Evolutionary conservation across 1,140 invertebrate genomes (phyloP), one percentile per base, ranked within the genome.

Genomic region (Cepaea nemoralis): DNA sequence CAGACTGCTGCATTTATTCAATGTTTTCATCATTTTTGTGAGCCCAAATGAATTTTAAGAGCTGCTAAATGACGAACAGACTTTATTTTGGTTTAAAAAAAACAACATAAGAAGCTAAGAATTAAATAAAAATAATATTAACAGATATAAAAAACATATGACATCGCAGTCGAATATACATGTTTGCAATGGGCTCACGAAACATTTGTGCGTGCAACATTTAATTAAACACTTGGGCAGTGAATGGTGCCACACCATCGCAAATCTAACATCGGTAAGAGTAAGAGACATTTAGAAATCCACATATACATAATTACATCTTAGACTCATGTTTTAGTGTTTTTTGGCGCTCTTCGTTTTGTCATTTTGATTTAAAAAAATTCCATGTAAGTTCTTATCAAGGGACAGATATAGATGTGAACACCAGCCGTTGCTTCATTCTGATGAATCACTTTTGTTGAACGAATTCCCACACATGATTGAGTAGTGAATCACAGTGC

Each of bases 241-340:
- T 55, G 50, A 55, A 22, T 55, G 50, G 50, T 55, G 50, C 50
- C 50, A 55, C 50, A 55, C 8, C 50, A 55, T 55, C 50, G 50
- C n/a, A 55, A 55, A 55, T 24, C 50, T 55, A 55, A 55, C 50
- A 55, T 55, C 50, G 19, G 50, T 5, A 55, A 8, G 50, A 14
- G n/a, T 24, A 5, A 55, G 50, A 55, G 50, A 55, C 50, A 55
- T 2, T 19, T 24, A 55, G 8, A 55, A 55, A 24, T 24, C n/a
- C 50, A 55, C 8, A 55, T 55, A 55, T 19, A 45, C 42, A 45
- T 8, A 45, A 45, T 45, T 55, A 55, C 50, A 55, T 55, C 50
- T 55, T 55, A 24, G 19, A 55, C 19, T 1, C 50, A 55, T 22
- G n/a, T 55, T 55, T 14, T 45, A 45, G 16, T 10, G 42, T 16